A percentile compares a stretch with the other conserved stretches of the same genome.
These are phyloP conservation scores for Paradoxurus hermaphroditus DNA, from an alignment of 2,113 vertebrate species.

Conservation along the genomic window DNA sequence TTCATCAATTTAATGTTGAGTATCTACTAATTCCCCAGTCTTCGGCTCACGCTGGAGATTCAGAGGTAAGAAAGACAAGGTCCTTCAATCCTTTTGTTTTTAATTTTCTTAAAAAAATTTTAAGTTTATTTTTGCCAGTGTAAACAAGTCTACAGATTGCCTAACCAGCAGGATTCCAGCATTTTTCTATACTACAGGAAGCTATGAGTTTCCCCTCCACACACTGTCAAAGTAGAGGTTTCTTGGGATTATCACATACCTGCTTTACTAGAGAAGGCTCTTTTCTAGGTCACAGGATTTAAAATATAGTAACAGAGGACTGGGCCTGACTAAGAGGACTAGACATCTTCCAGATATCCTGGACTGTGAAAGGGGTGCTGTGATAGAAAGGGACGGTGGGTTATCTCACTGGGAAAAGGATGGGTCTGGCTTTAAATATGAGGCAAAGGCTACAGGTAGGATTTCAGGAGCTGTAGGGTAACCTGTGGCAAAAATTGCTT, in stretches of 20 bases:
- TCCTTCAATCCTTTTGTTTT: not conserved
- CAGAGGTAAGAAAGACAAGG: not conserved
- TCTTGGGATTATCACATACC: not conserved
- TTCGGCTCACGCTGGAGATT: not conserved
- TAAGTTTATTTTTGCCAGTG: not conserved
- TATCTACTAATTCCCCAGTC: rapidly evolving
- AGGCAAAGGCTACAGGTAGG: not conserved
- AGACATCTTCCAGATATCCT: not conserved
- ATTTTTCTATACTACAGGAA: not conserved
- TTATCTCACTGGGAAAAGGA: not conserved
- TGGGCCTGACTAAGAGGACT: not conserved
- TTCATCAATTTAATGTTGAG: not conserved
- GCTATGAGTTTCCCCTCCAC: not conserved
- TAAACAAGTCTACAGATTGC: not conserved
- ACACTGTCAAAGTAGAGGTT: not conserved
- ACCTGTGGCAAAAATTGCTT: not conserved
- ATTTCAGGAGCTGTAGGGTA: not conserved
- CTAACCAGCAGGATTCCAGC: not conserved
- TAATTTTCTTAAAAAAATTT: too few relatives aligned
- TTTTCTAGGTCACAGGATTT: not conserved
- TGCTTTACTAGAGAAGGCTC: not conserved
- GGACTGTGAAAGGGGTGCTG: not conserved
- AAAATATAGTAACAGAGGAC: not conserved
- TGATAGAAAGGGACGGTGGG: not conserved
- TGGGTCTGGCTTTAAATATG: not conserved